Evolutionary conservation across 2,113 vertebrate genomes (phyloP), one percentile per base, ranked within the genome.

Genomic region (Pterocles orientalis): DNA sequence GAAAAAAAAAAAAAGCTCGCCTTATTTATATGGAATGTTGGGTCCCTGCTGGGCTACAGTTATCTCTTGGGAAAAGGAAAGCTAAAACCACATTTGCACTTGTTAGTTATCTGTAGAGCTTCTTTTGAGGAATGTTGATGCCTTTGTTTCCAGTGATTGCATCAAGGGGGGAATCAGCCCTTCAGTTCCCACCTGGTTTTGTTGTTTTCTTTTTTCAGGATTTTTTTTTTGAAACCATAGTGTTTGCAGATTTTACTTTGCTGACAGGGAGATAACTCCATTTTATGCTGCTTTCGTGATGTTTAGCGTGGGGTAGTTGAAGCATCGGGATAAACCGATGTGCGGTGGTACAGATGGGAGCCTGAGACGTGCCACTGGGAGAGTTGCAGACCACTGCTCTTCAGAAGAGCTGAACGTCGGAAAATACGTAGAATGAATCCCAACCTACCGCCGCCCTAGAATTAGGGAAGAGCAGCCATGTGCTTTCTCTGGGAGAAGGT

Each of bases 21-120:
- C 98, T 98, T 98, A 98, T 97, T 97, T 94, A 68, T 84, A 43
- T 43, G 95, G 96, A 94, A 96, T 96, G 94, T 88, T 86, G 86
- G 92, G 91, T 94, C 94, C 70, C 90, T 92, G 96, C 95, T 82
- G 84, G 95, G 79, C 88, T 94, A 21, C 24, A 75, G 80, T 68
- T 89, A 56, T 64, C 91, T 81, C 82, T 39, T 60, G 95, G 94
- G 88, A 71, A 91, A 87, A 91, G 94, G 96, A 95, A 96, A 95
- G 94, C 94, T 45, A 62, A 65, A 88, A 51, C 29, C 83, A 88
- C 78, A 33, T 95, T 93, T 95, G 96, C 97, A 95, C 95, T 71
- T 34, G 53, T 58, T 93, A 83, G 51, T 28, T 51, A 69, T 66
- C 71, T 79, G 88, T 93, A 93, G 92, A 34, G 33, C 86, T 92